A percentile compares a stretch with the other conserved stretches of the same genome.
phyloP scores from a whole-genome alignment of 1,140 invertebrate species.

The Coptotermes formosanus region DNA sequence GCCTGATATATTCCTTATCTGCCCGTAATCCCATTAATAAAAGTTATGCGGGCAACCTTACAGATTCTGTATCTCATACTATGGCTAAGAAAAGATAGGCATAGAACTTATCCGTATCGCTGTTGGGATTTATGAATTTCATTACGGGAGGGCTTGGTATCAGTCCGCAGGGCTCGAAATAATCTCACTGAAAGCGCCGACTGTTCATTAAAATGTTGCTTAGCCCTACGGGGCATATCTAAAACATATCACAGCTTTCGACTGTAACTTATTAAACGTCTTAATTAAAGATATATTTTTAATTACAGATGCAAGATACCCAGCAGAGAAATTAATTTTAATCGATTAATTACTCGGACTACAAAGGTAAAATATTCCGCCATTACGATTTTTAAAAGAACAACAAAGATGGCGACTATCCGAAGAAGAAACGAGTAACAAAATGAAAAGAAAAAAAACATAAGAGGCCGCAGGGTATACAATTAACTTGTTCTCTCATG shows the following conservation, averaged over 20 bases:
- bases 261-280: conserved; percentile 17
- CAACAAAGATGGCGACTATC: conserved; percentile 5
- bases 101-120: no score
- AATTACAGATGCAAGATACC: conserved; percentile 15
- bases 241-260: neutral
- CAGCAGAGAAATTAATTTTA: conserved; percentile 17
- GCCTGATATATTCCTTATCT: no score
- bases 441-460: neutral
- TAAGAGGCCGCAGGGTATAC: neutral
- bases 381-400: conserved; percentile 10
- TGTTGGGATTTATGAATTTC: no score
- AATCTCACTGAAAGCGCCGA: no score
- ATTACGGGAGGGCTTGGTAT: no score
- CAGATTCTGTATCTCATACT: no score
- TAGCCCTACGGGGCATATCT: neutral
- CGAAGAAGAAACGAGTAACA: neutral
- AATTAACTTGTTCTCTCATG: conserved; percentile 8
- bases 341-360: conserved; percentile 12
- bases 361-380: conserved; percentile 11
- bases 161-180: no score
- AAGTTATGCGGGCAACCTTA: no score
- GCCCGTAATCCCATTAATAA: no score
- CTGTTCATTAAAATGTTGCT: no score
- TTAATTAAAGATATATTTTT: conserved; percentile 13
- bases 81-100: no score